Base-by-base conservation (phyloP, 1,140 invertebrate genomes). In the Anastrepha ludens region DNA sequence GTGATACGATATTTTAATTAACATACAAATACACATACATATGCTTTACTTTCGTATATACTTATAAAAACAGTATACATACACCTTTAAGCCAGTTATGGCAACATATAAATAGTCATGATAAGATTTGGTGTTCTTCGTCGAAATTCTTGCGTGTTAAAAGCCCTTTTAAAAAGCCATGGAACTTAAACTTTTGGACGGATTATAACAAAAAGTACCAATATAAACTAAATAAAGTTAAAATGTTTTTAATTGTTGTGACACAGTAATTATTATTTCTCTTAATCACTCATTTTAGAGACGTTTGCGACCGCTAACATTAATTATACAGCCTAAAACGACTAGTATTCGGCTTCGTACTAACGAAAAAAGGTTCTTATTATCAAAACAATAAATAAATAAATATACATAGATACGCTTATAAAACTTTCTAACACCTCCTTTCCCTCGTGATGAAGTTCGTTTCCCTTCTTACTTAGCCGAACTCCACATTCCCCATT, bases 401-500 rank as follows among this genome's bases (percentile, higher is more conserved):
- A 44, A 86, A 39, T 59, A 8, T 44, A 62, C 20, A n/a, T 20
- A 39, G 20, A 86, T 41, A 20, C 58, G 44, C 20, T 39, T 11
- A 78, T 11, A 78, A 29, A 13, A 3, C 50, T 47, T 55, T 55
- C 74, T 29, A 81, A 55, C 17, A 81, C n/a, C 20, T 13, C 2
- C 15, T 41, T 29, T 20, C 13, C 20, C 29, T 39, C 50, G 3
- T 55, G 17, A 55, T 81, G 47, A 81, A 81, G 74, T 81, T 81
- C 47, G 74, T 17, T 6, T 17, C n/a, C 41, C 13, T n/a, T 74
- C 4, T 85, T 44, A 5, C 64, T 88, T 92, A 92, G 88, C 91
- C 91, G 86, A 92, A 92, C 91, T 92, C 91, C 90, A 92, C 90
- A 89, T 92, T 92, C 88, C 91, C 91, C 90, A 92, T 91, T 89